Evolutionary conservation across 2,888 invertebrate species (phyloP), one percentile per base, ranked within the genome.

Genomic region (Brachyptera risi): DNA sequence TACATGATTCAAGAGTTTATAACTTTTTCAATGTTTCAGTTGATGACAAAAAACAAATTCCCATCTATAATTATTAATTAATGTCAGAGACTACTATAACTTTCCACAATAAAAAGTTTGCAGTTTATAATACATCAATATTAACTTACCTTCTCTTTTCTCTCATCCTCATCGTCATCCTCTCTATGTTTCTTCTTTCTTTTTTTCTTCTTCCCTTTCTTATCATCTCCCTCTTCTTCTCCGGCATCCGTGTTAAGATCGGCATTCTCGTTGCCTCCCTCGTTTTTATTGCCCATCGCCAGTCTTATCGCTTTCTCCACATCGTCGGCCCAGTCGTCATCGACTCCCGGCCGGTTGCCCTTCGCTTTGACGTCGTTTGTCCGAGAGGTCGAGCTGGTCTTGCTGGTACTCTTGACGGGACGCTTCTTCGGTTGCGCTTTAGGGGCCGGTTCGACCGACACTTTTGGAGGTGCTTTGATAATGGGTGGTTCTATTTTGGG

Each of bases 261-360:
- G 38, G 17, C 54, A 11, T 23, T 50, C 15, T 59, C 63, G 35
- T 38, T 59, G 1, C 27, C 49, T 35, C 61, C 64, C 9, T 57
- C n/a, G n/a, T 58, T 21, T 7, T 42, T 44, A n/a, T 54, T 50
- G 9, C 49, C 74, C 72, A 91, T 76, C 7, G 84, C 88, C 63
- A 84, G 87, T 61, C 86, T 84, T 65, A 91, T 84, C 11, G 88
- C 87, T 72, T 88, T 88, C 73, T 90, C 90, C 67, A 91, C 84
- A 70, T 83, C 86, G 56, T 85, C 84, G 17, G 89, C 90, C 78
- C 88, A 90, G 76, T 91, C 90, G 72, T 90, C 90, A 71, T 73
- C 70, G 66, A 81, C 51, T 1, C 17, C 56, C 17, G 47, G 51
- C 5, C 21, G 31, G 21, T 49, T 23, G 24, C 44, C 17, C n/a